Evolutionary conservation across 1,140 invertebrate species (phyloP), one percentile per base, ranked within the genome.

Genomic region (Physella acuta): DNA sequence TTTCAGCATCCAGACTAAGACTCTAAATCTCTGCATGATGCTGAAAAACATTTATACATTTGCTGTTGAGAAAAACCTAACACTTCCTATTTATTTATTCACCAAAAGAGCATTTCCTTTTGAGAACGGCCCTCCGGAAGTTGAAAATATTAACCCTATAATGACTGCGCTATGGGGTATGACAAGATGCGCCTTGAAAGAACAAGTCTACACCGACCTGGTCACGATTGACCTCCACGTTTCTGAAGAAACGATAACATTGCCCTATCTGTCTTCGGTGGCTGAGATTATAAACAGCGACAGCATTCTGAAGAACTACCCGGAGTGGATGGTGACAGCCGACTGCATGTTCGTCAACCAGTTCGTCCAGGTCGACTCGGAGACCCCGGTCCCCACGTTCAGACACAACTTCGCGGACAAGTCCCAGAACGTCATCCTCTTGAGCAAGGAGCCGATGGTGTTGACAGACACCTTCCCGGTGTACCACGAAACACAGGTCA

Each of bases 161-260:
- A 66, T 71, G 70, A 71, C 70, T 20, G 70, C 70, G 20, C n/a
- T 73, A 0, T 73, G 71, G 71, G 71, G 71, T 2, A 61, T 73
- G 61, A 68, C 55, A 11, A 26, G 71, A 26, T 73, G 71, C 34
- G 63, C 62, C 2, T 30, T 73, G 26, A 56, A 63, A 30, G 71
- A 73, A 26, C 65, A 73, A 30, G 17, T 70, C 17, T 73, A 73
- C 51, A 64, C 71, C 4, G 52, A 66, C 31, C 24, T 71, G 4
- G 49, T 67, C 30, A 61, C 63, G 4, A 52, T 71, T 33, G 70
- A 71, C 20, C 4, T 71, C 26, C 70, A 71, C 30, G 52, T 67
- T 3, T 63, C 70, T n/a, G 70, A 71, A 14, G 39, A 17, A 17
- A 37, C 62, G 20, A 39, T 37, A 20, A 49, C 63, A 24, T 3